phyloP scores from a whole-genome alignment of 2,113 vertebrate genomes.

The Lagopus leucura region DNA sequence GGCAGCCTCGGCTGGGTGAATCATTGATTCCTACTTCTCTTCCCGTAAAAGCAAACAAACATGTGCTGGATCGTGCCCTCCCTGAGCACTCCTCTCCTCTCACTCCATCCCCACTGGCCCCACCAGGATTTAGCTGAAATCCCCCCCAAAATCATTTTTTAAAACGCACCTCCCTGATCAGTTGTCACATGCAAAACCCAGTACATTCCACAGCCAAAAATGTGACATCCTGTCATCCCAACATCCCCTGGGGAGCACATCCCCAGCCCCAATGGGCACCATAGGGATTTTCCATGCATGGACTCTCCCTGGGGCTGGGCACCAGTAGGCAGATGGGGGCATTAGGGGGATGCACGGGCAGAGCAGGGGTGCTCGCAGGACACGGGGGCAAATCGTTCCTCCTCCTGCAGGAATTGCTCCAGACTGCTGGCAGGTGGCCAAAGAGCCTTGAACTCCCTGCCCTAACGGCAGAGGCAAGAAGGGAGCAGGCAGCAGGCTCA shows the following conservation, averaged over 20 bases:
- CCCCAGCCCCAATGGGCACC: neutral
- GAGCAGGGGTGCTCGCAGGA: accelerated
- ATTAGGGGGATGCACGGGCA: neutral
- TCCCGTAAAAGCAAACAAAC: neutral
- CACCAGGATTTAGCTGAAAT: neutral
- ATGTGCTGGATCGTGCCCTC: accelerated
- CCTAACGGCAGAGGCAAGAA: accelerated
- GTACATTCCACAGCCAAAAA: neutral
- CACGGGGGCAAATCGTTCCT: neutral
- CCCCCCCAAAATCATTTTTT: neutral
- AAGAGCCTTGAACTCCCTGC: neutral
- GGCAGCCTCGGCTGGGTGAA: neutral
- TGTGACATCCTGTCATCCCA: too few species aligned
- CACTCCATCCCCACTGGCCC: accelerated
- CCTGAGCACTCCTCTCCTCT: neutral
- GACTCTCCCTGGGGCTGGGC: accelerated
- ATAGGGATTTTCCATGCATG: accelerated
- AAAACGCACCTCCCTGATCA: neutral
- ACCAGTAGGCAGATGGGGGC: neutral
- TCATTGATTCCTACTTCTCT: neutral
- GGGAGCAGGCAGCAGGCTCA: accelerated
- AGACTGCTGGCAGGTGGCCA: neutral
- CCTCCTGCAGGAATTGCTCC: neutral
- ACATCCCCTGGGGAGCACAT: accelerated
- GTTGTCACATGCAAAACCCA: neutral